These are phyloP conservation scores for Argentina silus DNA, from an alignment of 2,797 vertebrate genomes.

Conservation along the genomic window DNA sequence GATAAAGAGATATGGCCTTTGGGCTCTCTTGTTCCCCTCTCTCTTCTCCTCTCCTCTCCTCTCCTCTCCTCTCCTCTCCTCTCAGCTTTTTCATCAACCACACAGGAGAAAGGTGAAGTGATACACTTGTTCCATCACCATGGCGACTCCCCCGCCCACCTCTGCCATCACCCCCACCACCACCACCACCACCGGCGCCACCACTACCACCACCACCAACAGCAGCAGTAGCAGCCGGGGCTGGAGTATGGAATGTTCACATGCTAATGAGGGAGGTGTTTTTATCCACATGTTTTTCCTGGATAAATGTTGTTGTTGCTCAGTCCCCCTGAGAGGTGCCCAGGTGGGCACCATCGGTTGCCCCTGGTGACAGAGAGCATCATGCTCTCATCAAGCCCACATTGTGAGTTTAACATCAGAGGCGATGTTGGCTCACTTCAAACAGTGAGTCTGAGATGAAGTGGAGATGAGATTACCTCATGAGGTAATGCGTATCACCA, in stretches of 20 bases:
- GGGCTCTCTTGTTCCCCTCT: background rate
- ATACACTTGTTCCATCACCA: conserved; percentile 34
- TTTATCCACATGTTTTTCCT: conserved; percentile 23
- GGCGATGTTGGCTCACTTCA: conserved; percentile 35
- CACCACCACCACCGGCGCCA: background rate
- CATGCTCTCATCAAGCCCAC: background rate
- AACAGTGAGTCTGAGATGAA: background rate
- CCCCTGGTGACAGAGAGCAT: conserved; percentile 11
- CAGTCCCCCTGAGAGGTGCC: conserved; percentile 17
- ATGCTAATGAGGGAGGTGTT: conserved; percentile 42
- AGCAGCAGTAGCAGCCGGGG: background rate
- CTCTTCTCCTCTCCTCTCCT: background rate
- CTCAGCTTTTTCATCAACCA: conserved; percentile 16
- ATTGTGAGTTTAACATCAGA: conserved; percentile 18
- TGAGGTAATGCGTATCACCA: conserved; percentile 31
- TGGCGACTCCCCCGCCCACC: conserved; percentile 38
- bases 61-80: background rate
- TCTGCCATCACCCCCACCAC: background rate
- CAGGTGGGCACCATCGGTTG: conserved; percentile 23
- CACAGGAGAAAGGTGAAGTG: conserved; percentile 36
- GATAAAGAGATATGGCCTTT: background rate
- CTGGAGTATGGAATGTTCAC: conserved; percentile 40
- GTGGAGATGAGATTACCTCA: conserved; percentile 6
- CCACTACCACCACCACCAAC: background rate
- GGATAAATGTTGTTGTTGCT: conserved; percentile 30